phyloP scores from a whole-genome alignment of 2,797 vertebrate genomes.

The Rhinophrynus dorsalis region DNA sequence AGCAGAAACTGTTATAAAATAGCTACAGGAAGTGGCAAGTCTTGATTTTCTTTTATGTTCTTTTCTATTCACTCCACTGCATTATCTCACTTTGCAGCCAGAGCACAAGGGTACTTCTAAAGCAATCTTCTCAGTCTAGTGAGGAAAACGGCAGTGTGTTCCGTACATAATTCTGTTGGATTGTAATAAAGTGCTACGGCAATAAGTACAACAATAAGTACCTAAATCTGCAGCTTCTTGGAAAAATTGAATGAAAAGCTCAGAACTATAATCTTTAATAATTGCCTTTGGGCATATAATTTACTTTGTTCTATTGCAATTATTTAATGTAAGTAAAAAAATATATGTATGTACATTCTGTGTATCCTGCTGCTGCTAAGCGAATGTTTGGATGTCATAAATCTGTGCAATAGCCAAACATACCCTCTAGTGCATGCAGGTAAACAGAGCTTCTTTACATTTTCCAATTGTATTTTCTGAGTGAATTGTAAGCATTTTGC shows the following conservation, averaged over 20 bases:
- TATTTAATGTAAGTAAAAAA: constrained; percentile 30
- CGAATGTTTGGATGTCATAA: constrained; percentile 5
- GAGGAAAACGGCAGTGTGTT: background rate
- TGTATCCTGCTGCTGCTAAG: background rate
- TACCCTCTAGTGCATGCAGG: constrained; percentile 14
- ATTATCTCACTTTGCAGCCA: background rate
- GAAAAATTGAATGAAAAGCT: constrained; percentile 16
- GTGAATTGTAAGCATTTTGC: constrained; percentile 4
- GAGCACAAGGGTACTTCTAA: constrained; percentile 16
- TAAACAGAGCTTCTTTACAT: constrained; percentile 16
- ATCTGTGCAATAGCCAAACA: constrained; percentile 26
- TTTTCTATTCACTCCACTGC: background rate
- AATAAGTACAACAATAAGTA: constrained; percentile 15
- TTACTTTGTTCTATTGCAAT: constrained; percentile 19
- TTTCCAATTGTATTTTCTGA: constrained; percentile 35
- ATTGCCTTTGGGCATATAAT: constrained; percentile 27
- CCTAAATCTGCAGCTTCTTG: constrained; percentile 25
- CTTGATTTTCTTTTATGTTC: background rate
- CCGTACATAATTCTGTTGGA: constrained; percentile 10
- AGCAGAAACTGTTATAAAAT: background rate
- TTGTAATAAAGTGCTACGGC: constrained; percentile 15
- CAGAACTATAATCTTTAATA: constrained; percentile 26
- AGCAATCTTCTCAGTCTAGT: constrained; percentile 13
- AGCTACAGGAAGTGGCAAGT: background rate
- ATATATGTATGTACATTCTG: background rate